Base-by-base conservation (phyloP, 2,888 invertebrate species). In the Hypsopygia costalis region DNA sequence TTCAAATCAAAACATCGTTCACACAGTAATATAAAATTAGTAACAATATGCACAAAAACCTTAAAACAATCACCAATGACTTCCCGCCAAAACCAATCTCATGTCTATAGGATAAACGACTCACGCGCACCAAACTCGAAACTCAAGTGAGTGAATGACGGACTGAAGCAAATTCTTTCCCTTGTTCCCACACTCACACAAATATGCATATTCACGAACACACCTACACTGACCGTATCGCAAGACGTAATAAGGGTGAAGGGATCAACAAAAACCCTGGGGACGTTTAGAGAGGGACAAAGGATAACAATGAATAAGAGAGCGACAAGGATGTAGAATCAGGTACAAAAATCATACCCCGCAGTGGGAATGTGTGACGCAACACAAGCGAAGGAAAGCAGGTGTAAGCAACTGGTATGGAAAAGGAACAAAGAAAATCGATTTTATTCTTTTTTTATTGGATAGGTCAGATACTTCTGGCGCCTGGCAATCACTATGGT, bases 291-390 rank as follows among this genome's bases (percentile, higher is more conserved):
- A 80, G 61, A 65, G 70, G 68, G 77, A 82, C 61, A 60, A 51
- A 49, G 49, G 49, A 58, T 57, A 41, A 30, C 35, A 49, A 51
- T 44, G 46, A 40, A 37, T 50, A 47, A 44, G 43, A 40, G 69
- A 51, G 55, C 45, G 71, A 81, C 61, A 69, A 67, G 66, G 80
- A 81, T 49, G 51, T 43, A 69, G 51, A 53, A 71, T 67, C 71
- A 77, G 75, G 80, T 78, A 80, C 67, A 70, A 55, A 70, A 79
- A 75, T 75, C 73, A 70, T 80, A 80, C 81, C 79, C 77, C 66
- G 64, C 55, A 69, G 69, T 73, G 76, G 62, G 68, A 73, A 77
- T 70, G 74, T 71, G 71, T 80, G 76, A 77, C 71, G 78, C 79
- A 85, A 81, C 70, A 62, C 69, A 69, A 49, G 60, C 64, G 62